Base-by-base conservation (phyloP, 1,140 invertebrate species). In the Zeugodacus cucurbitae region DNA sequence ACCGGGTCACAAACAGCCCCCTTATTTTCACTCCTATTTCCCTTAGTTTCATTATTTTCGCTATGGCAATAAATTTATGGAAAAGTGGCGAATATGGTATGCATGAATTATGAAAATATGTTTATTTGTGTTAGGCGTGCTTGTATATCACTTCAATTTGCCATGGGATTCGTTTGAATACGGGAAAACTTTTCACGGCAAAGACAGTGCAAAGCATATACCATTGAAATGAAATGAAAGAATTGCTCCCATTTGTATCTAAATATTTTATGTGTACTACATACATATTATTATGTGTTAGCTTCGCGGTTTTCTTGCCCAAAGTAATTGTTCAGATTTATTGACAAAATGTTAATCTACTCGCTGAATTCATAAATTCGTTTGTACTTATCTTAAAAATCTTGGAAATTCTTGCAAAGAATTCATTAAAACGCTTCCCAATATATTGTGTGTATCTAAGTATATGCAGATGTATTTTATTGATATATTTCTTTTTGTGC, bases 51-150 rank as follows among this genome's bases (percentile, higher is more conserved):
- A 37, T 57, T 86, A 86, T 86, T 86, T 86, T 86, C 57, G 48
- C 34, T 26, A 59, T n/a, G 29, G 54, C 57, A 57, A 86, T 86
- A 86, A 86, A 86, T 86, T 86, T 86, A 58, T 86, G 57, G 85
- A 59, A 86, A 86, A 86, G 48, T 58, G 57, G 85, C 48, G 57
- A 57, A 86, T 86, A 34, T 26, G 57, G 85, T 29, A 86, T 59
- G 58, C 48, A 86, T 86, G 85, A 86, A 86, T 86, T 86, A 86
- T 86, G 85, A 86, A 86, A 86, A 86, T 86, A 86, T 59, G 85
- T 86, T 86, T 86, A 86, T 86, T 86, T 86, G 34, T 86, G 22
- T 54, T 34, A 32, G 85, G 22, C 3, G 54, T 86, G 85, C n/a
- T 48, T 48, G 64, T 70, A 70, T 34, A 70, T 70, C 64, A 70